phyloP scores from a whole-genome alignment of 2,797 vertebrate species.

The Anguilla marmorata region DNA sequence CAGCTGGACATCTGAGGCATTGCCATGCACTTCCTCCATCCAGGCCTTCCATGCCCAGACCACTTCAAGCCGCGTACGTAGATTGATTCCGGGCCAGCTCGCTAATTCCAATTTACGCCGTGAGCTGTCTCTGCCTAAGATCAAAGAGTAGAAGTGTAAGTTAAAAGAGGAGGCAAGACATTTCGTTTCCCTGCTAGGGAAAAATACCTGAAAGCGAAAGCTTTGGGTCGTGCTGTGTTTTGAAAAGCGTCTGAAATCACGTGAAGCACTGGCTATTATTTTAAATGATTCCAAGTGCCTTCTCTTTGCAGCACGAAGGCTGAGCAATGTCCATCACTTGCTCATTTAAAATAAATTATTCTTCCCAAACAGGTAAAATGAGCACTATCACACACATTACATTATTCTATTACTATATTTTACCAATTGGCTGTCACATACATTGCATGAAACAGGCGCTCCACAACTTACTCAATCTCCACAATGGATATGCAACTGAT shows the following conservation, averaged over 20 bases:
- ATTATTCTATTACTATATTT: constrained; percentile 19
- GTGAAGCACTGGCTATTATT: constrained; percentile 24
- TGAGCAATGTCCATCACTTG: constrained; percentile 36
- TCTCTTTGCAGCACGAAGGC: constrained; percentile 36
- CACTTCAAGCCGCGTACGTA: background rate
- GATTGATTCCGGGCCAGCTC: constrained; percentile 18
- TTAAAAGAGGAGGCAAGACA: constrained; percentile 37
- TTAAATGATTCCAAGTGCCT: constrained; percentile 30
- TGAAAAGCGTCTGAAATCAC: constrained; percentile 39
- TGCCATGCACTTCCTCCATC: constrained; percentile 26
- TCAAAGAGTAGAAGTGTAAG: constrained; percentile 53
- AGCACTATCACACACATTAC: background rate
- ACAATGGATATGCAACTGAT: background rate
- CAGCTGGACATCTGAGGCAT: constrained; percentile 14
- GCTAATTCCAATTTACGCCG: constrained; percentile 26
- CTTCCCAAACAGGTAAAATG: background rate
- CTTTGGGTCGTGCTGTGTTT: constrained; percentile 41
- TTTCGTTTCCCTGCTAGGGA: constrained; percentile 41
- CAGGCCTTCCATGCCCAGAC: constrained; percentile 25
- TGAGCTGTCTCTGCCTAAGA: constrained; percentile 40
- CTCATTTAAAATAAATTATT: constrained; percentile 41
- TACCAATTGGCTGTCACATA: background rate
- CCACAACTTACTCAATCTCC: background rate
- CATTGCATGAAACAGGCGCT: background rate
- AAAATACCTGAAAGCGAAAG: constrained; percentile 30